phyloP scores from a whole-genome alignment of 2,113 vertebrate genomes.

The Ammodytes dubius region DNA sequence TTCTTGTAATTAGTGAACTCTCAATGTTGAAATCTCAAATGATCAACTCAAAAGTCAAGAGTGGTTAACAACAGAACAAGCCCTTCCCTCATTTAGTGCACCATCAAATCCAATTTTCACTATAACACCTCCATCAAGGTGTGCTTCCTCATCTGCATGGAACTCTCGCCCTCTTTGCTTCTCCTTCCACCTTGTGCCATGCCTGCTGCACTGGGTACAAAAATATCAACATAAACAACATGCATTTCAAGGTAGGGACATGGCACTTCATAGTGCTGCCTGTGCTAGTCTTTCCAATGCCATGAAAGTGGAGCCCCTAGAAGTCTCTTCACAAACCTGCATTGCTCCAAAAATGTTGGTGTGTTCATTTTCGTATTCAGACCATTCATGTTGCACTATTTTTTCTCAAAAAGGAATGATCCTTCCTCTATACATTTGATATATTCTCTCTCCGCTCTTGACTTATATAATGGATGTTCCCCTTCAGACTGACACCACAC shows the following conservation, averaged over 20 bases:
- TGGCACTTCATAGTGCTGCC: background rate
- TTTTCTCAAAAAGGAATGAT: slow-evolving; percentile 35
- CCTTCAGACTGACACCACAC: slow-evolving; percentile 60
- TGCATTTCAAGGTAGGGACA: slow-evolving; percentile 37
- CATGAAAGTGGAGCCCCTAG: background rate
- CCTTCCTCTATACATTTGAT: slow-evolving; percentile 41
- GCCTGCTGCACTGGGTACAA: slow-evolving; percentile 2
- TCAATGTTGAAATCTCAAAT: background rate
- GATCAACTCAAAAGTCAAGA: background rate
- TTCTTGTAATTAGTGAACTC: background rate
- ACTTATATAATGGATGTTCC: slow-evolving; percentile 74
- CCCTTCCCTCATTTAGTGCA: background rate
- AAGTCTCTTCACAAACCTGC: background rate
- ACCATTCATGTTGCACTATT: slow-evolving; percentile 37
- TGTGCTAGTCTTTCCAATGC: background rate
- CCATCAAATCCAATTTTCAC: background rate
- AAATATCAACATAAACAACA: slow-evolving; percentile 26
- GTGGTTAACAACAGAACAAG: background rate
- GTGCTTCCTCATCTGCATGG: slow-evolving; percentile 16
- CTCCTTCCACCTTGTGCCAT: slow-evolving; percentile 16
- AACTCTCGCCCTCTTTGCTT: slow-evolving; percentile 6
- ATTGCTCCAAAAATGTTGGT: background rate
- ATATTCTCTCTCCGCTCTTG: slow-evolving; percentile 60
- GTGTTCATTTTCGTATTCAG: background rate
- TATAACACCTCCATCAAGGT: background rate